These are phyloP conservation scores for Nettapus auritus DNA, from an alignment of 2,113 vertebrate species.

Conservation along the genomic window DNA sequence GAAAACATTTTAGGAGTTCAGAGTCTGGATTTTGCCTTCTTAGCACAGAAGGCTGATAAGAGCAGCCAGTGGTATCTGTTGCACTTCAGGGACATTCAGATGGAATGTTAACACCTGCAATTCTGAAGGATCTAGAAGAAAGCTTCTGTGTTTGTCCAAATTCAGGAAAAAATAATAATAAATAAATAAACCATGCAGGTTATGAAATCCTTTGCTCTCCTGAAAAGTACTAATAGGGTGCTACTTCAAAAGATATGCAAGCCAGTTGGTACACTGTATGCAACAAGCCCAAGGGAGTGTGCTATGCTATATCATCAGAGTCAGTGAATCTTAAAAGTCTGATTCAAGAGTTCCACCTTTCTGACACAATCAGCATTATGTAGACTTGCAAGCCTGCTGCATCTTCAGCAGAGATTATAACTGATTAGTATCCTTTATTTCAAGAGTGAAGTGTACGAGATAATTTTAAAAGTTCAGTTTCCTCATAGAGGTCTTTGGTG, in stretches of 20 bases:
- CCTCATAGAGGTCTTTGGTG: background rate
- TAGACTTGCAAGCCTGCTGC: background rate
- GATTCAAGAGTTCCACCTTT: background rate
- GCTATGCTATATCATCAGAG: background rate
- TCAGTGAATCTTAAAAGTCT: background rate
- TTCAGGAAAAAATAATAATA: background rate
- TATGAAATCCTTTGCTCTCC: background rate
- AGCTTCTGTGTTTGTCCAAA: background rate
- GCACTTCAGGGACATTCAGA: constrained; percentile 21
- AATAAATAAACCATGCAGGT: background rate
- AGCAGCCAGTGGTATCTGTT: background rate
- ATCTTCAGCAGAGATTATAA: background rate
- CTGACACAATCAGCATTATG: background rate
- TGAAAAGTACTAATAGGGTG: background rate
- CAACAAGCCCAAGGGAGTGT: background rate
- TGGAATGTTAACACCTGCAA: background rate
- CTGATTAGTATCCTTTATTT: background rate
- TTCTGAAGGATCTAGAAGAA: background rate
- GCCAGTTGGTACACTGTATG: background rate
- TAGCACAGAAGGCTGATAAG: background rate
- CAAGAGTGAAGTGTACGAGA: background rate
- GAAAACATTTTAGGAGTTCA: background rate
- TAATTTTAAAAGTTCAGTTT: background rate
- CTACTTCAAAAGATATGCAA: background rate
- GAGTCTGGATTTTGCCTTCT: background rate